Conservation (phyloP, 2,888 invertebrate genomes). For the Stenodera caucasica region DNA sequence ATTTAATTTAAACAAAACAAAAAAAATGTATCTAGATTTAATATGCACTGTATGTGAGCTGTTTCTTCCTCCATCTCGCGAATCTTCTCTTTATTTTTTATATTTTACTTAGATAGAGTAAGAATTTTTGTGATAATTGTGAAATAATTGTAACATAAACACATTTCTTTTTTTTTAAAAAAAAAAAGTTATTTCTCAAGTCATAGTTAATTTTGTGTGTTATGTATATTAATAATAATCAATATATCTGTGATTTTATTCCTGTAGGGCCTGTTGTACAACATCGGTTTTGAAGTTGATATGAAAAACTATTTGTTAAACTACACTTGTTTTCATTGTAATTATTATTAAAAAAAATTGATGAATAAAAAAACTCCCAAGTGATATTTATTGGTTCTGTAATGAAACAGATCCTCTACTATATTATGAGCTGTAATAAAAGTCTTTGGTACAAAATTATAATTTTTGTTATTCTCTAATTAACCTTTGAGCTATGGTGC, state of each 20-base stretch:
- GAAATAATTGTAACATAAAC: slow-evolving; percentile 23
- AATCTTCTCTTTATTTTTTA: not conserved
- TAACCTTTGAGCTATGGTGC: no score
- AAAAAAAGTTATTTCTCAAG: slow-evolving; percentile 17
- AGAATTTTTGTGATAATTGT: slow-evolving; percentile 27
- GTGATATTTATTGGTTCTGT: slow-evolving; percentile 5
- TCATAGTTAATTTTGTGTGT: slow-evolving; percentile 38
- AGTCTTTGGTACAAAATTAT: not conserved
- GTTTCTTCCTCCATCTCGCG: not conserved
- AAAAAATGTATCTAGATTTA: not conserved
- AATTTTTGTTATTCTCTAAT: not conserved
- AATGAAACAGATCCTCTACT: not conserved
- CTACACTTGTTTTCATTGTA: slow-evolving; percentile 1
- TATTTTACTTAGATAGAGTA: not conserved
- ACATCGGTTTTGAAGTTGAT: slow-evolving; percentile 7
- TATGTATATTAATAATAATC: slow-evolving; percentile 45
- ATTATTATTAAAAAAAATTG: not conserved
- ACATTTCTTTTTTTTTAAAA: slow-evolving; percentile 26
- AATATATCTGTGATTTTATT: slow-evolving; percentile 56
- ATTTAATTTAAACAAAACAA: not conserved
- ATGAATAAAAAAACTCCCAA: not conserved
- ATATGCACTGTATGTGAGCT: not conserved
- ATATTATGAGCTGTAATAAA: not conserved
- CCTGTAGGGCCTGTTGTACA: slow-evolving; percentile 37
- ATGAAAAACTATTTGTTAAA: not conserved